Evolutionary conservation across 2,113 vertebrate genomes (phyloP), one percentile per base, ranked within the genome.

Genomic region (Corapipo altera): DNA sequence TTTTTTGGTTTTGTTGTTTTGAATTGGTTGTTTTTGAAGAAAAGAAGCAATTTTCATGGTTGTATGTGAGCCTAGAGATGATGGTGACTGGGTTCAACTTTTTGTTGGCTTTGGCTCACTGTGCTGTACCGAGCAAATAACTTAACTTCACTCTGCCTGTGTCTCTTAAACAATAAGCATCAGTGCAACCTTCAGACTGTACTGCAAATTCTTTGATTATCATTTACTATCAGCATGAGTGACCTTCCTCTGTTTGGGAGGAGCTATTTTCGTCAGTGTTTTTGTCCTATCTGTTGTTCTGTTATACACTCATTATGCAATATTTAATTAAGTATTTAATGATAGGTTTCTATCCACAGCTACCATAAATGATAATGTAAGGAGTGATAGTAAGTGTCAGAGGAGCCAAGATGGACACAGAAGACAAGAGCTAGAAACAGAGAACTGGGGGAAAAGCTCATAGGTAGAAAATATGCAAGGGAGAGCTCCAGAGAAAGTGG

Each of bases 21-120:
- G 73, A 87, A 30, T 65, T 65, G 7, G 33, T 43, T 85, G 57
- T 22, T 84, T 92, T 71, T 83, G 64, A 84, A 85, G 66, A 73
- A 92, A 87, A 91, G 1, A 41, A 65, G 21, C 7, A 30, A 17
- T 54, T 59, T 70, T 78, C 55, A 78, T 41, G 37, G 28, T 61
- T 91, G 33, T 23, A 13, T 57, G n/a, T 82, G 71, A 91, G 70
- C 15, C n/a, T 72, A 70, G n/a, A 84, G 66, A 77, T 65, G 43
- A 32, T 2, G 1, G 57, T 51, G 48, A 54, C 28, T 71, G 54
- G 17, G 57, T 72, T 93, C 49, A 75, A 54, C 41, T 65, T 41
- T 76, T 66, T 74, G 77, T 72, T 88, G 77, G 28, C 52, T 94
- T 92, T 97, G 87, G 85, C 66, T 89, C 66, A 46, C 58, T 70